Evolutionary conservation across 2,797 vertebrate genomes (phyloP), one percentile per base, ranked within the genome.

Genomic region (Micromesistius poutassou): DNA sequence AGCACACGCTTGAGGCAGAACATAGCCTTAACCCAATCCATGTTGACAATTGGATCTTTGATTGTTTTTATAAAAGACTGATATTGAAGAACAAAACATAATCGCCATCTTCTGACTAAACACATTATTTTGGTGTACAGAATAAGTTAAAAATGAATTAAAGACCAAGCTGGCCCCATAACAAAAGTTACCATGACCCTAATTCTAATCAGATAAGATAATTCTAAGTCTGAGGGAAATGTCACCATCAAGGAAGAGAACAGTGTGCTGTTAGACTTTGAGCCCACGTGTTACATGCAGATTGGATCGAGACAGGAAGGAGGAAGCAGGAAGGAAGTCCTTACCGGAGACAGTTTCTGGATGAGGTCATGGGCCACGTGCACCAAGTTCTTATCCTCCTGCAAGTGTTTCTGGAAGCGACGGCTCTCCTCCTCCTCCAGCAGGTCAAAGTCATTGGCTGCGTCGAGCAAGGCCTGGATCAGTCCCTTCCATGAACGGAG

Each of bases 351-450:
- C 74, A 99, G 95, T 91, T 98, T 99, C 94, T 98, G 97, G 90
- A 98, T 98, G 78, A 99, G 96, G 91, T 98, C 97, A 28, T 98
- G 97, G 83, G 97, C 97, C 74, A 98, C 95, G 2, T 98, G 97
- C 78, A 98, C 94, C 84, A 98, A 91, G 93, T 98, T 98, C 93
- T 98, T 98, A 90, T 98, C 96, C 81, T 98, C 97, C 1, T 95
- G 94, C 82, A 98, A 95, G 91, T 96, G 96, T 74, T 97, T 97
- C 88, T 98, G 96, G 85, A 99, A 98, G n/a, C 95, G 93, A 25
- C 92, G 95, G 84, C 95, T 97, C 85, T 98, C 97, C 80, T 99
- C 97, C 46, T 98, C 97, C 90, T 98, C 97, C 2, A 98, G 93
- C 5, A 99, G 94, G 86, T 98, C 97, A 82, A 98, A 98, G 90